phyloP scores from a whole-genome alignment of 2,888 invertebrate genomes.

The Pachliopta kotzebuea region DNA sequence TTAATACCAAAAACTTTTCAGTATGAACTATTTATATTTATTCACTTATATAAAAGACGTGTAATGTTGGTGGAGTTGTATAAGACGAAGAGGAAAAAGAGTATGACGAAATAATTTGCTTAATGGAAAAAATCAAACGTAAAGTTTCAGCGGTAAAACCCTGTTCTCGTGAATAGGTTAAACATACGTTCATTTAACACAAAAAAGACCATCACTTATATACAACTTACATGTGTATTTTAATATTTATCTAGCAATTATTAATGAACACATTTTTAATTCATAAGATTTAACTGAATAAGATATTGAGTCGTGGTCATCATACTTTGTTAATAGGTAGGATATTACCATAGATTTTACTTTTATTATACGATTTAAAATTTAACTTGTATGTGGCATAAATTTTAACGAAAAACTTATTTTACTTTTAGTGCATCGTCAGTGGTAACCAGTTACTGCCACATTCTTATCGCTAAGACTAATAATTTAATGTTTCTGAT shows the following conservation, averaged over 20 bases:
- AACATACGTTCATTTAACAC: background rate
- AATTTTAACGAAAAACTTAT: background rate
- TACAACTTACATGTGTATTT: background rate
- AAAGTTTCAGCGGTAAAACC: conserved; percentile 13
- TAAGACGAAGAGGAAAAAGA: background rate
- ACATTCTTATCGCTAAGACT: background rate
- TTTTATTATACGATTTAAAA: background rate
- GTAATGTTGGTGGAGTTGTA: no score
- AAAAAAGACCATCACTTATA: background rate
- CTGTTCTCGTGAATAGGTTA: background rate
- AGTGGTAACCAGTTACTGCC: background rate
- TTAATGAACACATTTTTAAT: no score
- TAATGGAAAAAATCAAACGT: conserved; percentile 12
- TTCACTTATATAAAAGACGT: no score
- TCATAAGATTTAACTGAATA: background rate
- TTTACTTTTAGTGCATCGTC: no score
- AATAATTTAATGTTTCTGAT: background rate
- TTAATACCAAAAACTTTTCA: background rate
- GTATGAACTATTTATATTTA: background rate
- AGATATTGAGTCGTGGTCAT: background rate
- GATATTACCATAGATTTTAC: background rate
- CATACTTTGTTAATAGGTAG: background rate
- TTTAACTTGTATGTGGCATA: background rate
- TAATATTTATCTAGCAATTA: no score
- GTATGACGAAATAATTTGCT: conserved; percentile 8